Evolutionary conservation across 2,888 invertebrate species (phyloP).

Genomic region (Xylophagus ater): DNA sequence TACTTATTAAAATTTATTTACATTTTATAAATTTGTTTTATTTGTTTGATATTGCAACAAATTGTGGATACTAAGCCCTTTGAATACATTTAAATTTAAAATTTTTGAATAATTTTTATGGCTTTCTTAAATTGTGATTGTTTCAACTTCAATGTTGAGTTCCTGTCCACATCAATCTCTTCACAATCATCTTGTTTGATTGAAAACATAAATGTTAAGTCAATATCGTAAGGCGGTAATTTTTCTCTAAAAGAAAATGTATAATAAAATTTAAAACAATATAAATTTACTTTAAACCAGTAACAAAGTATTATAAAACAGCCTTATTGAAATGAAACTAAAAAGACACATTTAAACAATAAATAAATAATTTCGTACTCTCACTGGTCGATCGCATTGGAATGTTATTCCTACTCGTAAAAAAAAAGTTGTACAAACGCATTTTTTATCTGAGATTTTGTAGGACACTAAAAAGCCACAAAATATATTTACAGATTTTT

Average conservation of each 20-base stretch:
- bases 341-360: background rate
- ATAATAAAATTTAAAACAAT: constrained; percentile 4
- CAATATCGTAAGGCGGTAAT: constrained; percentile 61
- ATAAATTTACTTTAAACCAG: background rate
- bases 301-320: background rate
- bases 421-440: constrained; percentile 2
- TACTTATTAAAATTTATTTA: no score
- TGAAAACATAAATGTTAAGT: constrained; percentile 70
- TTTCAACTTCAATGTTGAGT: no score
- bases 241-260: constrained; percentile 29
- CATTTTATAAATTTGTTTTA: no score
- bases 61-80: no score
- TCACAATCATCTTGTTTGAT: constrained; percentile 57
- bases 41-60: no score
- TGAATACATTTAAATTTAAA: no score
- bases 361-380: constrained; percentile 1
- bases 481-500: no score
- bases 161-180: constrained; percentile 14
- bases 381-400: background rate
- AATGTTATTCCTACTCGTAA: constrained; percentile 1
- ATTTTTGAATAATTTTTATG: no score
- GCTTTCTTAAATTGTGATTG: no score
- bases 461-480: no score
- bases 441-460: no score
- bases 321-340: background rate